phyloP scores from a whole-genome alignment of 2,113 vertebrate genomes.

The Solenodon paradoxus region DNA sequence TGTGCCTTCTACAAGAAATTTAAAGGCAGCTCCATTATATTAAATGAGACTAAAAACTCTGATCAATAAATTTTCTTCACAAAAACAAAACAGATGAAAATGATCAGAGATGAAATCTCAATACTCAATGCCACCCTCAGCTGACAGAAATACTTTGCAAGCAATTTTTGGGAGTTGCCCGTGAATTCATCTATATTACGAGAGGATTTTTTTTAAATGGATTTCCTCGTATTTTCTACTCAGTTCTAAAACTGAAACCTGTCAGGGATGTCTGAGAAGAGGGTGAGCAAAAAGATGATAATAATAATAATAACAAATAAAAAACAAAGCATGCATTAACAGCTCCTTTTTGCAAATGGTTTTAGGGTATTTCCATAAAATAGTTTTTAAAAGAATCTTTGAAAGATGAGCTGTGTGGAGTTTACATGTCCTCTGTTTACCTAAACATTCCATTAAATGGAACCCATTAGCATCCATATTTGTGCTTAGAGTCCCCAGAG shows the following conservation, averaged over 20 bases:
- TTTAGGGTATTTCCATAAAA: constrained; percentile 10
- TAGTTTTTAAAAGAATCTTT: background rate
- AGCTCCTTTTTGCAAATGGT: constrained; percentile 37
- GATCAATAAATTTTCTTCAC: constrained; percentile 81
- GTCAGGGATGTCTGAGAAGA: constrained; percentile 65
- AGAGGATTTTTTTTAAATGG: constrained; percentile 56
- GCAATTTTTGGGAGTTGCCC: constrained; percentile 74
- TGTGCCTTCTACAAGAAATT: constrained; percentile 74
- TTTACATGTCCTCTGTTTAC: background rate
- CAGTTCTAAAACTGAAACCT: constrained; percentile 75
- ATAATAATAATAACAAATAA: too few relatives aligned
- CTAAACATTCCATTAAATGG: background rate
- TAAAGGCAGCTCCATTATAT: constrained; percentile 77
- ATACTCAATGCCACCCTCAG: constrained; percentile 73
- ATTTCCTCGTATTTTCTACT: constrained; percentile 72
- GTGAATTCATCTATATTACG: constrained; percentile 73
- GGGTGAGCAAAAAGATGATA: constrained; percentile 22
- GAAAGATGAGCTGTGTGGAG: background rate
- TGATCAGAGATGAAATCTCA: constrained; percentile 80
- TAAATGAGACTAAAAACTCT: constrained; percentile 79
- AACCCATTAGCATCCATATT: background rate
- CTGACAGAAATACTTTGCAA: constrained; percentile 76
- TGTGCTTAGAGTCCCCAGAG: background rate
- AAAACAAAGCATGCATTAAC: background rate
- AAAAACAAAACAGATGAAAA: constrained; percentile 80